These are phyloP conservation scores for Melanotaenia maccullochi DNA, from an alignment of 2,797 vertebrate species.

Conservation along the genomic window DNA sequence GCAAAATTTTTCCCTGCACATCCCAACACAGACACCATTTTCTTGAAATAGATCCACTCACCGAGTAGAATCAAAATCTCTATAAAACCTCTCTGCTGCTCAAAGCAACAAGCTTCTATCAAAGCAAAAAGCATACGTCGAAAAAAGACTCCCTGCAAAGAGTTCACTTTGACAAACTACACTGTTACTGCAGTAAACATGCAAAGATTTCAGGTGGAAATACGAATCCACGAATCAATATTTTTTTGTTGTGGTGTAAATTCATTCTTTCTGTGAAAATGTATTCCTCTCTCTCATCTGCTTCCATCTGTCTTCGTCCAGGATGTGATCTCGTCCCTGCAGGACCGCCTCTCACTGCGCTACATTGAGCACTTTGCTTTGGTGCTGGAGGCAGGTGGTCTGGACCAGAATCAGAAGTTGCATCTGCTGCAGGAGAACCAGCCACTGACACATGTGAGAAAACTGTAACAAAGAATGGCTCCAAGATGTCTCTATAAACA, in stretches of 20 bases:
- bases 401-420: conserved; percentile 92
- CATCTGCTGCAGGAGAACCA: conserved; percentile 96
- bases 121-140: conserved; percentile 11
- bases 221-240: conserved; percentile 34
- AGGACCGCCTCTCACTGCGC: conserved; percentile 96
- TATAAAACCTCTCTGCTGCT: conserved; percentile 14
- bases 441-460: conserved; percentile 94
- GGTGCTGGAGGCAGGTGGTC: conserved; percentile 92
- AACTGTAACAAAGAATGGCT: neutral
- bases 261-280: conserved; percentile 21
- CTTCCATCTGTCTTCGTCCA: conserved; percentile 68
- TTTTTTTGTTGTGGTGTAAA: conserved; percentile 16
- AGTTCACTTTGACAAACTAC: conserved; percentile 40
- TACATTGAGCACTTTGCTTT: conserved; percentile 98
- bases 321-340: conserved; percentile 97
- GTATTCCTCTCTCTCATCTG: conserved; percentile 28
- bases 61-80: conserved; percentile 31
- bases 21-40: conserved; percentile 7
- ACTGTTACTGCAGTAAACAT: conserved; percentile 22
- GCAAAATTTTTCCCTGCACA: conserved; percentile 34
- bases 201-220: conserved; percentile 27
- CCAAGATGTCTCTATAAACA: neutral
- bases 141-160: conserved; percentile 17
- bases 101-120: conserved; percentile 31
- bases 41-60: conserved; percentile 37